Percentiles rank a stretch among this genome's conserved stretches.
Evolutionary conservation across 2,113 vertebrate genomes (phyloP).

Genomic region (Tetraodon nigroviridis): DNA sequence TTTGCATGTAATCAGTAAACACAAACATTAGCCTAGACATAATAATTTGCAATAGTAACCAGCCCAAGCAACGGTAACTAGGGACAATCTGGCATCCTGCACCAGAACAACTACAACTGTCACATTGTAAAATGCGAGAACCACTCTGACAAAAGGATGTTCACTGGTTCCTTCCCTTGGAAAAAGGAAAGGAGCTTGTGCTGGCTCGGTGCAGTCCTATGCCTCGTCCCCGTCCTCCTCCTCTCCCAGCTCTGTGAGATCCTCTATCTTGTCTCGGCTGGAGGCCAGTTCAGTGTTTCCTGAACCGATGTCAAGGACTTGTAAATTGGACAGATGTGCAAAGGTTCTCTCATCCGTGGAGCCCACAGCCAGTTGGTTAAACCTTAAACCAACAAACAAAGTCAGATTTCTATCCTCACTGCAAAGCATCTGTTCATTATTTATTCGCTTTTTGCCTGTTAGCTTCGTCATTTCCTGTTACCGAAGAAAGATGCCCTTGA

Average conservation of each 20-base stretch:
- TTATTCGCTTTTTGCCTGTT: too few species aligned
- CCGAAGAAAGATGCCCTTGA: conserved; percentile 95
- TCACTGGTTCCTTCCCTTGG: conserved; percentile 26
- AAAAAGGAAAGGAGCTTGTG: neutral
- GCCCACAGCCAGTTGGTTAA: conserved; percentile 84
- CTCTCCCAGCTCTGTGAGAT: neutral
- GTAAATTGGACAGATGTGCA: conserved; percentile 82
- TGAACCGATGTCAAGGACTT: conserved; percentile 85
- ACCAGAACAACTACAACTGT: conserved; percentile 57
- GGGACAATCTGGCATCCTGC: conserved; percentile 61
- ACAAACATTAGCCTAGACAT: conserved; percentile 21
- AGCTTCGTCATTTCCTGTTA: conserved; percentile 36
- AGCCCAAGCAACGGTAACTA: conserved; percentile 45
- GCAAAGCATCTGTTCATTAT: too few species aligned
- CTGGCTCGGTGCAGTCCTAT: conserved; percentile 23
- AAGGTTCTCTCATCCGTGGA: conserved; percentile 85
- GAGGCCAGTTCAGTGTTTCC: conserved; percentile 37
- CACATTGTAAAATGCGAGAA: conserved; percentile 6
- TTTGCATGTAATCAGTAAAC: neutral
- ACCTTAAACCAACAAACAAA: conserved; percentile 66
- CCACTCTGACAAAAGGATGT: conserved; percentile 13
- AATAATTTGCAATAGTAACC: conserved; percentile 34
- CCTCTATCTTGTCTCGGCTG: conserved; percentile 23
- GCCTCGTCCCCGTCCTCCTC: conserved; percentile 28
- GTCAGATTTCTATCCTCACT: neutral